These are phyloP conservation scores for Dasysyrphus tricinctus DNA, from an alignment of 2,888 invertebrate genomes.

Conservation along the genomic window DNA sequence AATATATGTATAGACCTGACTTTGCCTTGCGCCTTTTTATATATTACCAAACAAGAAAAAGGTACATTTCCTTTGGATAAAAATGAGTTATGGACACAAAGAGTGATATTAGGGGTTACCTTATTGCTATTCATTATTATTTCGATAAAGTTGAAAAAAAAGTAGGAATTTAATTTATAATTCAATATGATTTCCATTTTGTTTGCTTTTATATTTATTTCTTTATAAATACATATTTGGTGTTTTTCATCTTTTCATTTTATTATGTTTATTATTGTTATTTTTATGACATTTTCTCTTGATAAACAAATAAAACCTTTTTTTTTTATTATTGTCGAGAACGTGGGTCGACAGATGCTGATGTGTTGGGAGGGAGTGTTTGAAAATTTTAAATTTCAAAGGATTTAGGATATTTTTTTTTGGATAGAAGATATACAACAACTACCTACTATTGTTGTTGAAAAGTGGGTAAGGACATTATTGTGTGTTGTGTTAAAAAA, in stretches of 20 bases:
- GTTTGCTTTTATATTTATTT: constrained; percentile 19
- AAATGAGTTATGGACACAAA: constrained; percentile 58
- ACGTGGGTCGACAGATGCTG: constrained; percentile 25
- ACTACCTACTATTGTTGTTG: not conserved
- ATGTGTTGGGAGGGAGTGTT: not conserved
- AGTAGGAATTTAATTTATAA: constrained; percentile 60
- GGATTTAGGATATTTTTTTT: not conserved
- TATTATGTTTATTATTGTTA: constrained; percentile 17
- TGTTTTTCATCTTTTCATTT: constrained; percentile 15
- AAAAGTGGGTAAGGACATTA: not conserved
- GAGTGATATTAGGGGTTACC: constrained; percentile 44
- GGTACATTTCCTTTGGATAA: constrained; percentile 24
- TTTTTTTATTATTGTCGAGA: not conserved
- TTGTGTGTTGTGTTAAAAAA: not conserved
- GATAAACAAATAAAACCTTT: constrained; percentile 42
- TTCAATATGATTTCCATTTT: constrained; percentile 55
- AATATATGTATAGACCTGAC: not conserved
- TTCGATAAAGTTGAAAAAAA: constrained; percentile 38
- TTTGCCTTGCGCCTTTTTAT: not conserved
- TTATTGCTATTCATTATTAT: constrained; percentile 69
- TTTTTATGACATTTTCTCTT: constrained; percentile 22
- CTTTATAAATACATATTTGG: constrained; percentile 15
- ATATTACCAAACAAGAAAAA: constrained; percentile 23
- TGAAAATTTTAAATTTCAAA: not conserved
- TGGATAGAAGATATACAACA: not conserved